Evolutionary conservation across 1,140 invertebrate genomes (phyloP).

Genomic region (Mylabris phalerata): DNA sequence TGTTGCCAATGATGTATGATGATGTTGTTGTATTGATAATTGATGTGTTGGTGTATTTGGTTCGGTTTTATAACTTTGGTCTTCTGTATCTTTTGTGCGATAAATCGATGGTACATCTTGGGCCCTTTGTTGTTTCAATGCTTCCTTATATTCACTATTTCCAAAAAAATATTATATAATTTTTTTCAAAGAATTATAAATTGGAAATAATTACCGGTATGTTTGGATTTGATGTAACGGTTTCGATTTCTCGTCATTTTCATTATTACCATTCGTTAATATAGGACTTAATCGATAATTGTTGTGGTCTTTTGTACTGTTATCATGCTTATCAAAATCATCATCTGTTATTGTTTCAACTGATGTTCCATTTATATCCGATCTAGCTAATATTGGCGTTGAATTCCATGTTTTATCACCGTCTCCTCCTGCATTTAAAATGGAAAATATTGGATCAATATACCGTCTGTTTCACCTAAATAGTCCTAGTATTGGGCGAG

Average conservation of each 20-base stretch:
- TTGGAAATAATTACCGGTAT: constrained; percentile 58
- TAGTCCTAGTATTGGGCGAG: too few relatives aligned
- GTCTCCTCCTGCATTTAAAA: too few relatives aligned
- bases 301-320: too few relatives aligned
- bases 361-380: constrained; percentile 41
- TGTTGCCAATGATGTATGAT: constrained; percentile 34
- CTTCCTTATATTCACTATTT: constrained; percentile 78
- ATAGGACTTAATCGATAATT: constrained; percentile 29
- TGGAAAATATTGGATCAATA: too few relatives aligned
- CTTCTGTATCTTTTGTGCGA: constrained; percentile 49
- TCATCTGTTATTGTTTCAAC: constrained; percentile 28
- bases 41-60: constrained; percentile 42
- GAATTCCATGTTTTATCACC: constrained; percentile 38
- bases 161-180: not conserved
- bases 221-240: constrained; percentile 71
- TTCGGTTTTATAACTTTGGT: constrained; percentile 40
- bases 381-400: constrained; percentile 45
- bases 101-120: constrained; percentile 66
- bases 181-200: not conserved
- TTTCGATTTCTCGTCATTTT: constrained; percentile 59
- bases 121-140: constrained; percentile 71
- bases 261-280: constrained; percentile 36
- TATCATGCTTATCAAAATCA: constrained; percentile 32
- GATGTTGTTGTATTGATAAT: constrained; percentile 7
- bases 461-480: too few relatives aligned